phyloP scores from a whole-genome alignment of 2,113 vertebrate genomes.

The Mionectes macconnelli region DNA sequence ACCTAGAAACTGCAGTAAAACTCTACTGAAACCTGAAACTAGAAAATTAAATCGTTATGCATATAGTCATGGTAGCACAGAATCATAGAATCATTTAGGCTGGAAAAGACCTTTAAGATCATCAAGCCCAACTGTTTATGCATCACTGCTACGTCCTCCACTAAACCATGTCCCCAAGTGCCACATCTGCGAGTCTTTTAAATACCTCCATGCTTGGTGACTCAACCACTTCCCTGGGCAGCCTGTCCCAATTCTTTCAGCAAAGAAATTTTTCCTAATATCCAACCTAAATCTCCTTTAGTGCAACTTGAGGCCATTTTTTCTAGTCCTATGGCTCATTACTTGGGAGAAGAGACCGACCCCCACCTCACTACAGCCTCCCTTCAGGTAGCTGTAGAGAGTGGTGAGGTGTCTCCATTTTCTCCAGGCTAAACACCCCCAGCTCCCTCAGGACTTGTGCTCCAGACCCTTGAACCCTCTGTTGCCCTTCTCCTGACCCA shows the following conservation, averaged over 20 bases:
- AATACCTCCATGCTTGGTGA: neutral
- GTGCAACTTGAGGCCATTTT: neutral
- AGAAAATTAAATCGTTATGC: neutral
- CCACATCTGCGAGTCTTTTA: neutral
- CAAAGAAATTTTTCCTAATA: neutral
- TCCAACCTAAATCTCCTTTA: neutral
- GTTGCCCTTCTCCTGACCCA: fast-evolving
- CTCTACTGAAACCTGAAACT: neutral
- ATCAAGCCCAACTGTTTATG: neutral
- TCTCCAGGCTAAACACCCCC: neutral
- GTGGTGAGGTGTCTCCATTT: neutral
- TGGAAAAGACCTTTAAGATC: neutral
- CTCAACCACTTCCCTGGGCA: neutral
- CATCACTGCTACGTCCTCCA: neutral
- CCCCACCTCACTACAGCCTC: neutral
- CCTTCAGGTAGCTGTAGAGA: neutral
- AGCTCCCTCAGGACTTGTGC: neutral
- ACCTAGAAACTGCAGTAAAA: neutral
- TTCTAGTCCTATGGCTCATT: neutral
- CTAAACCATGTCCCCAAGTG: neutral
- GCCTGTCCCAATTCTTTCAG: neutral
- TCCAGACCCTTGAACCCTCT: neutral
- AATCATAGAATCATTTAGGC: neutral
- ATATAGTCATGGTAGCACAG: neutral
- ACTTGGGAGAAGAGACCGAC: neutral